Conservation (phyloP, 2,888 invertebrate species). For the Leucozona laternaria region DNA sequence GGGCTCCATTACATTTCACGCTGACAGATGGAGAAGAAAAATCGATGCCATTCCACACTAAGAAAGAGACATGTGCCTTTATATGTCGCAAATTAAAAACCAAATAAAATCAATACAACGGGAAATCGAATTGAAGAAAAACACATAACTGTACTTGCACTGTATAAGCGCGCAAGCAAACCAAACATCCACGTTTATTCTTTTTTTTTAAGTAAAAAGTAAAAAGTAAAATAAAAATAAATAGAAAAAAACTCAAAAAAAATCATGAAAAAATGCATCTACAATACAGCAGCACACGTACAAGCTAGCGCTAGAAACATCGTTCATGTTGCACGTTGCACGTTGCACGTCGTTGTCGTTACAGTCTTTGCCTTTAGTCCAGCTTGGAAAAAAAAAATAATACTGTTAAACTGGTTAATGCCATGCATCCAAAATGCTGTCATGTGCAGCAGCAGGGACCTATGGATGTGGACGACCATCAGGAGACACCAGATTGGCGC, state of each 20-base stretch:
- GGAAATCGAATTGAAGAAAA: slow-evolving; percentile 64
- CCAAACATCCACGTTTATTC: slow-evolving; percentile 27
- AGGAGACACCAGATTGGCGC: slow-evolving; percentile 32
- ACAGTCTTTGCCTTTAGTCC: slow-evolving; percentile 14
- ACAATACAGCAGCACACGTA: slow-evolving; percentile 42
- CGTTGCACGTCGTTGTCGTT: slow-evolving; percentile 1
- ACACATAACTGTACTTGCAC: slow-evolving; percentile 57
- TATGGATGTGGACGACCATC: slow-evolving; percentile 10
- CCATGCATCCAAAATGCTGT: slow-evolving; percentile 58
- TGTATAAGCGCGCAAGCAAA: slow-evolving; percentile 9
- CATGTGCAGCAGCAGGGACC: slow-evolving; percentile 51
- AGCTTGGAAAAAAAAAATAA: background rate
- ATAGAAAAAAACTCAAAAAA: background rate
- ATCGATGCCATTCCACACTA: slow-evolving; percentile 50
- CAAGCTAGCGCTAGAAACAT: slow-evolving; percentile 69
- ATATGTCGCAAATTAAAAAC: slow-evolving; percentile 69
- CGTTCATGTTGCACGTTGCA: slow-evolving; percentile 66
- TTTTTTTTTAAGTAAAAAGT: slow-evolving; percentile 13
- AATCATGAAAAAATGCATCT: slow-evolving; percentile 48
- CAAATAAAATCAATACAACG: slow-evolving; percentile 70
- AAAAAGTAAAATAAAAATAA: slow-evolving; percentile 2
- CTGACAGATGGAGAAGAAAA: slow-evolving; percentile 65
- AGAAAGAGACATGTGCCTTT: slow-evolving; percentile 58
- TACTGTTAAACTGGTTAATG: slow-evolving; percentile 58
- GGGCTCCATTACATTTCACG: slow-evolving; percentile 38